Percentiles rank a stretch among this genome's conserved stretches.
Conservation (phyloP, 2,888 invertebrate genomes). For the Formica aserva region DNA sequence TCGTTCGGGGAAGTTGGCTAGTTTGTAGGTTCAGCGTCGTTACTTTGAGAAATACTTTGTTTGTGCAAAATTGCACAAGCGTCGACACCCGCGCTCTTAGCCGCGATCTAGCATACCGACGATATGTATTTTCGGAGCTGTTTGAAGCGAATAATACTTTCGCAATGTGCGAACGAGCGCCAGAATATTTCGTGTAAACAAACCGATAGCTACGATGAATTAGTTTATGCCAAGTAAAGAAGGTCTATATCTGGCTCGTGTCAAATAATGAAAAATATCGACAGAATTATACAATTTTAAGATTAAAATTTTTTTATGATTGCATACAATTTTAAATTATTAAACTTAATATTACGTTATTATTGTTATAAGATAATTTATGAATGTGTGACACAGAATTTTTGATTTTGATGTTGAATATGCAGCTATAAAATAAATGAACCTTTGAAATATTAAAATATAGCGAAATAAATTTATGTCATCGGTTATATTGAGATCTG, state of each 20-base stretch:
- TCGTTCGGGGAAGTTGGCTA: slow-evolving; percentile 13
- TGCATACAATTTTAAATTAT: neutral
- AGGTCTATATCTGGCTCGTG: neutral
- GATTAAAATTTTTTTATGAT: neutral
- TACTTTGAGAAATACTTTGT: slow-evolving; percentile 19
- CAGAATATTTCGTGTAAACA: neutral
- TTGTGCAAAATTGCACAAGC: slow-evolving; percentile 36
- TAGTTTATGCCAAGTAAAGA: neutral
- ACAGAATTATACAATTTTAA: neutral
- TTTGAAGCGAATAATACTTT: slow-evolving; percentile 13
- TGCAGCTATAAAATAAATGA: neutral
- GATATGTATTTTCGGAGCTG: slow-evolving; percentile 34
- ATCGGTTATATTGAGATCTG: neutral
- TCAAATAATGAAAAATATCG: neutral
- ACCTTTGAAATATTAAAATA: neutral
- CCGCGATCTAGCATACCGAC: neutral
- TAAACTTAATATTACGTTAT: neutral
- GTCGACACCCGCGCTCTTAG: slow-evolving; percentile 17
- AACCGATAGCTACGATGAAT: neutral
- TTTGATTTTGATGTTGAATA: neutral
- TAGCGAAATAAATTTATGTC: neutral
- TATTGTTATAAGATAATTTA: neutral
- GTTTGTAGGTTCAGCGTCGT: slow-evolving; percentile 26
- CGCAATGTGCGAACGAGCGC: slow-evolving; percentile 10
- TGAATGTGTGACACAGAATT: neutral